phyloP scores from a whole-genome alignment of 2,888 invertebrate genomes.

The Trichopria drosophilae region DNA sequence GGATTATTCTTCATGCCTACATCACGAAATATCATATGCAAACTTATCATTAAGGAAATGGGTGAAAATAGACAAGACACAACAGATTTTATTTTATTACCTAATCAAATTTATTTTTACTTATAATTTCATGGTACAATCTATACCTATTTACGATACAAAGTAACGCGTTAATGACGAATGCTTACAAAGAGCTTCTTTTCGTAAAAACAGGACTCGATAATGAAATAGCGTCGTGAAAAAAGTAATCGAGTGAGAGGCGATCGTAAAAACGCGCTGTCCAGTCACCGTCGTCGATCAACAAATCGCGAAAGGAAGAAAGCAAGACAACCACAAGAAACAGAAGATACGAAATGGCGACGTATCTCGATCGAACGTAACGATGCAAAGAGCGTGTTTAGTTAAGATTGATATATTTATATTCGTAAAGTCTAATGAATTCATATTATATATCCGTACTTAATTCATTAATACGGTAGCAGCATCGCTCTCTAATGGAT shows the following conservation, averaged over 20 bases:
- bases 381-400: conserved; percentile 45
- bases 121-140: conserved; percentile 59
- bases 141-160: conserved; percentile 58
- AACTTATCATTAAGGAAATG: too few relatives aligned
- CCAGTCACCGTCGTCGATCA: too few relatives aligned
- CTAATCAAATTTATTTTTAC: conserved; percentile 60
- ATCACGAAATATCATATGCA: too few relatives aligned
- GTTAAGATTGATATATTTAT: conserved; percentile 55
- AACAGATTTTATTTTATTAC: conserved; percentile 50
- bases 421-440: conserved; percentile 57
- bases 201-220: conserved; percentile 13
- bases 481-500: conserved; percentile 58
- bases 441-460: conserved; percentile 57
- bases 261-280: conserved; percentile 40
- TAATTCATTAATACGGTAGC: conserved; percentile 58
- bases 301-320: too few relatives aligned
- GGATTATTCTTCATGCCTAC: too few relatives aligned
- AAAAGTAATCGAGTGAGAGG: conserved; percentile 36
- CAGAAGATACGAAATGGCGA: too few relatives aligned
- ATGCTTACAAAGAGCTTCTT: conserved; percentile 48
- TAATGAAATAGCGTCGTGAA: conserved; percentile 29
- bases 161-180: conserved; percentile 55
- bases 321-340: too few relatives aligned
- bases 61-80: conserved; percentile 17
- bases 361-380: conserved; percentile 30